Conservation (phyloP, 2,113 vertebrate genomes). For the Telmatochromis bifrenatus region DNA sequence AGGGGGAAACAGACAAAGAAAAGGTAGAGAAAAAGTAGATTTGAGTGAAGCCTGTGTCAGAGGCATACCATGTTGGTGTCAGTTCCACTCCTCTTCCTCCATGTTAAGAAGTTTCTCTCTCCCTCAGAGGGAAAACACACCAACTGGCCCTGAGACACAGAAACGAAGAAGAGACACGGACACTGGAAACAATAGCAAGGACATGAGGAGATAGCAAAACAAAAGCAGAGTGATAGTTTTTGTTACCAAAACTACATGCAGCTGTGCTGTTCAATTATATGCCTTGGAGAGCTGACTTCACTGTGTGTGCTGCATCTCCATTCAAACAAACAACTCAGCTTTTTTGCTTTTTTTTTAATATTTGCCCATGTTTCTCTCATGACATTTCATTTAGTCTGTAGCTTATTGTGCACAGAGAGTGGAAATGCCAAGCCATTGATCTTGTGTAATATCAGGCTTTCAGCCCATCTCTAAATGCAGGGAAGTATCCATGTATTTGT, state of each 20-base stretch:
- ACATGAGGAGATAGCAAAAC: not conserved
- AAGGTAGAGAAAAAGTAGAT: not conserved
- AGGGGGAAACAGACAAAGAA: not conserved
- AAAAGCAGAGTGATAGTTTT: not conserved
- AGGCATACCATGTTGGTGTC: constrained; percentile 41
- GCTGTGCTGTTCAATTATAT: constrained; percentile 20
- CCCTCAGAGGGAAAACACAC: constrained; percentile 10
- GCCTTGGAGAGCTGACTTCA: not conserved
- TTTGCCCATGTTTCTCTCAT: not conserved
- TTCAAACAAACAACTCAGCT: not conserved
- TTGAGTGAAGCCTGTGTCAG: constrained; percentile 53
- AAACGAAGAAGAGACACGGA: not conserved
- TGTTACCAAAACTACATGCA: not conserved
- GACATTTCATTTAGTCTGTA: constrained; percentile 41
- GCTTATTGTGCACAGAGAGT: not conserved
- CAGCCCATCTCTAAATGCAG: not conserved
- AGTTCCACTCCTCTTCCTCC: constrained; percentile 59
- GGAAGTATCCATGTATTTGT: not conserved
- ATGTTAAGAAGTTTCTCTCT: constrained; percentile 48
- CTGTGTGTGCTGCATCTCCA: not conserved
- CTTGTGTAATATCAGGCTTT: not conserved
- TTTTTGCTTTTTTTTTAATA: not conserved
- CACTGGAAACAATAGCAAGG: constrained; percentile 4
- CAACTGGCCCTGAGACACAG: constrained; percentile 15
- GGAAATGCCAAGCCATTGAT: constrained; percentile 22